Conservation (phyloP, 2,888 invertebrate genomes). For the Blera fallax region DNA sequence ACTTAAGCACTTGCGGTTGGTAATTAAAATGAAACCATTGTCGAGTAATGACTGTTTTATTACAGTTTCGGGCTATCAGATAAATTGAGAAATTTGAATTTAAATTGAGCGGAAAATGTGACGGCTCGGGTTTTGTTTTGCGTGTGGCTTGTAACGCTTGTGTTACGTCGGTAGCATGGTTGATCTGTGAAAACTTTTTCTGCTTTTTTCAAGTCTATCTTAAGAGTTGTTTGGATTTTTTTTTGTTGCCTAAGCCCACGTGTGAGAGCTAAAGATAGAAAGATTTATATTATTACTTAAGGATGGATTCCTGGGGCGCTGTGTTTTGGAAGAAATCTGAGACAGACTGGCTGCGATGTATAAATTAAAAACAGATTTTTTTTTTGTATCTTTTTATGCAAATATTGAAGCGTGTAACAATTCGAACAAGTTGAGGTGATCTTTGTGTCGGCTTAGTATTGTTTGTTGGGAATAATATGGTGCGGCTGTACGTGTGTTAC, state of each 20-base stretch:
- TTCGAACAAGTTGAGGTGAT: neutral
- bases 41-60: neutral
- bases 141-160: no score
- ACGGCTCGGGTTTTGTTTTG: neutral
- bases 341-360: neutral
- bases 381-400: neutral
- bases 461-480: neutral
- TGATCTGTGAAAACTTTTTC: neutral
- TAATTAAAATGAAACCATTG: neutral
- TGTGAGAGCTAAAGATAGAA: neutral
- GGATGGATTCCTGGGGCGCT: neutral
- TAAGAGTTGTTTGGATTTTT: neutral
- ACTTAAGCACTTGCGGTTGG: neutral
- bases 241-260: neutral
- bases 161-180: neutral
- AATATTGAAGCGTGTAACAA: neutral
- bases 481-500: neutral
- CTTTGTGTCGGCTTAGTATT: neutral
- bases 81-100: neutral
- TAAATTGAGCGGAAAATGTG: neutral
- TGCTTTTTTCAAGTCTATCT: neutral
- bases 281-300: neutral
- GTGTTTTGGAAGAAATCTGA: neutral
- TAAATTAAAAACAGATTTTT: neutral
- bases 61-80: neutral